Evolutionary conservation across 2,797 vertebrate genomes (phyloP), one percentile per base, ranked within the genome.

Genomic region (Anguilla obscura): DNA sequence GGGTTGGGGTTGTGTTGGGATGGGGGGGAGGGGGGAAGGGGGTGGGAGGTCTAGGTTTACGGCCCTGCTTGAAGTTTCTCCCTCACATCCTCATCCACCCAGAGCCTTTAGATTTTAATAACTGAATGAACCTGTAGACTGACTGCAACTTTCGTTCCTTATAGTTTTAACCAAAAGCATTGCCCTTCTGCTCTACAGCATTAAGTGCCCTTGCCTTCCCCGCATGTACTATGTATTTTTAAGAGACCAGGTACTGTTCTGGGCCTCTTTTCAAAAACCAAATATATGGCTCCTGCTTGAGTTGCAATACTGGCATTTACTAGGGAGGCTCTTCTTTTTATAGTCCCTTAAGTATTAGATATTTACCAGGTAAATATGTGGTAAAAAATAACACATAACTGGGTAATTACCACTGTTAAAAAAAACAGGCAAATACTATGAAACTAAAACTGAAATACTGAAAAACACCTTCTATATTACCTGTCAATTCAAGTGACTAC

Each of bases 51-150:
- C 69, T 33, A 27, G 88, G 85, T 74, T 93, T 21, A 1, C 36
- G 27, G 48, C 0, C 2, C 93, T 93, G 93, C 92, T 89, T 48
- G 14, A 5, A 40, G 33, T 4, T 12, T 27, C 30, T 69, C 8
- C 27, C 69, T 71, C 69, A 71, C 69, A 30, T 12, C 2, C 1
- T 76, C 74, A 16, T 76, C 30, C 33, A 3, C 74, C 18, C 3
- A 7, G 36, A 76, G 30, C 74, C 30, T 18, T 27, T 18, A 40
- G 6, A 1, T 14, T 76, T 76, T 16, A 18, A 33, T 21, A 4
- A 16, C 74, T 16, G 36, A 3, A 5, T n/a, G 33, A 76, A 76
- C 33, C 69, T 71, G 9, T 18, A 36, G 40, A 21, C 14, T 33
- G 14, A 21, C 30, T 2, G 30, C 12, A 40, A 16, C 14, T 54